Evolutionary conservation across 2,113 vertebrate genomes (phyloP), one percentile per base, ranked within the genome.

Genomic region (Anthoscopus minutus): DNA sequence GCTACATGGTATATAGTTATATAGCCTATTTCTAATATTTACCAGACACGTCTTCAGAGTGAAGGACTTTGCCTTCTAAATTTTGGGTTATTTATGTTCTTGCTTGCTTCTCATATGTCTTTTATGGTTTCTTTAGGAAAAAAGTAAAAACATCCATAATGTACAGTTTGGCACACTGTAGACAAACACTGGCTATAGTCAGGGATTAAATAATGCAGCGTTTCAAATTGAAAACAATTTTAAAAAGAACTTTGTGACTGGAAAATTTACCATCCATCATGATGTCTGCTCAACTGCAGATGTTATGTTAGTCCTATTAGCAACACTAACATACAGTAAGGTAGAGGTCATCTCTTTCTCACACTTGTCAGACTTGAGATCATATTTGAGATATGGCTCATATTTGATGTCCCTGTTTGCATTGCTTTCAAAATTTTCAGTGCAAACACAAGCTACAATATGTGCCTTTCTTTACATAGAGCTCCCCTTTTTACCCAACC

Each of bases 401-500:
- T 92, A 95, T 89, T 88, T 93, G 91, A 93, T 91, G 89, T 84
- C 79, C 88, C n/a, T 89, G 50, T 97, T 97, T 97, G 92, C 91
- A 93, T 7, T 93, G 76, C 72, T 94, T 92, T 96, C 94, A 87
- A 96, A 94, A 89, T 88, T 95, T 96, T 91, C 85, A 96, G 84
- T 81, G 81, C 88, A 98, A 98, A 97, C 83, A 96, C 12, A 48
- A 92, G 79, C 80, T 96, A 84, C 93, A 96, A 87, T 95, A 94
- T 83, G 13, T 2, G 6, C 35, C 85, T 83, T 78, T 94, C 84
- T 96, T 61, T 81, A 42, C 53, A 48, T 0, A 2, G 80, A 93
- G n/a, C 58, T 94, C 77, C 91, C 58, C 72, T 94, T 92, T 74
- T 44, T 56, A 86, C 84, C 47, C 6, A 0, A 69, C 85, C 13